Conservation (phyloP, 2,113 vertebrate species). For the Lamprotornis superbus region DNA sequence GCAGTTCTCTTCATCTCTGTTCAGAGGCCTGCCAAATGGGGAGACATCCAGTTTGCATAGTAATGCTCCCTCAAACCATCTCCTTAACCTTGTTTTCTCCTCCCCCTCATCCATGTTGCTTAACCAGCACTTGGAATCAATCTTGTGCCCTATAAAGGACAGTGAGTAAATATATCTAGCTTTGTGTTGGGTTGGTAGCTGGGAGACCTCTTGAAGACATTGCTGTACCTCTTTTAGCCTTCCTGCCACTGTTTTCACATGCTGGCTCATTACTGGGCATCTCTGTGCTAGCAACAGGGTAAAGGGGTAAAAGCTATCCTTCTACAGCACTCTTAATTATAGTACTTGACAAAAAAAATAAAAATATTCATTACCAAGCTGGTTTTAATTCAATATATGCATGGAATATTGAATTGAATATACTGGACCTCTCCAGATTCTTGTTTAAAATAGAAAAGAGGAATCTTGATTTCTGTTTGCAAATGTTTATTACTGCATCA, state of each 20-base stretch:
- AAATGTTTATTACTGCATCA: conserved; percentile 20
- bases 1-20: neutral
- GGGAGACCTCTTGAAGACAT: neutral
- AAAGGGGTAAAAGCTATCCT: neutral
- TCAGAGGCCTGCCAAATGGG: neutral
- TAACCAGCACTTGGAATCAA: neutral
- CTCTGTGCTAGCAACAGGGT: neutral
- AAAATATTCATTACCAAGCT: neutral
- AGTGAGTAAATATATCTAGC: neutral
- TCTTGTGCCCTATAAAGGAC: neutral
- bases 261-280: neutral
- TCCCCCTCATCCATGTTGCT: neutral
- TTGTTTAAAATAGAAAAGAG: neutral
- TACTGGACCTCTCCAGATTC: neutral
- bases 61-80: neutral
- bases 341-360: neutral
- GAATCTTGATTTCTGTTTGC: neutral
- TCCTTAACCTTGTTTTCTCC: neutral
- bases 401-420: neutral
- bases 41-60: neutral
- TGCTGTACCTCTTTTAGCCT: neutral
- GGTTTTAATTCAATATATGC: neutral
- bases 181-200: neutral
- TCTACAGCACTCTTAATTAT: neutral
- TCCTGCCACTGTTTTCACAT: neutral